A percentile compares a stretch with the other conserved stretches of the same genome.
phyloP scores from a whole-genome alignment of 2,888 invertebrate species.

The Amorpha juglandis region DNA sequence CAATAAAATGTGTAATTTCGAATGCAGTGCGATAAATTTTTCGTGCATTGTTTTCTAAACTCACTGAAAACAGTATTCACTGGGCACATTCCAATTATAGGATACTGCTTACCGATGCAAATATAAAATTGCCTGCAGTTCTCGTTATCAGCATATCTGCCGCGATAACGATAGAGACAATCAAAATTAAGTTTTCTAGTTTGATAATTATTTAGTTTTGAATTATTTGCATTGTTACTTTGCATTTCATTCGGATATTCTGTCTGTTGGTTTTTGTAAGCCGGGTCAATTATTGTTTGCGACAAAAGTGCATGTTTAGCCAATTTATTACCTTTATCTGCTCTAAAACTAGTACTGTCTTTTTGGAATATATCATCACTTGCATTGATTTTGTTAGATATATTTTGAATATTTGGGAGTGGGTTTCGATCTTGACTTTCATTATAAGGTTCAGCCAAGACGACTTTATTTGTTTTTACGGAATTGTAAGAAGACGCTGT shows the following conservation, averaged over 20 bases:
- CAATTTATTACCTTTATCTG: constrained; percentile 1
- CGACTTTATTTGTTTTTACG: background rate
- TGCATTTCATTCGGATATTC: background rate
- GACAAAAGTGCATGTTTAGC: background rate
- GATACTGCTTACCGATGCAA: constrained; percentile 64
- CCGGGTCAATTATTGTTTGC: background rate
- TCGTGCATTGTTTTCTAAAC: constrained; percentile 73
- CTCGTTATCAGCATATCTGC: constrained; percentile 72
- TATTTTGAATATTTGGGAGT: background rate
- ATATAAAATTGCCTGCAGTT: constrained; percentile 82
- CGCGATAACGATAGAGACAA: constrained; percentile 59
- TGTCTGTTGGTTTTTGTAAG: background rate
- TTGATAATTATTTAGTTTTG: background rate
- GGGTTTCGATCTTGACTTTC: background rate
- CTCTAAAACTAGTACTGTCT: background rate
- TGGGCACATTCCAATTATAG: constrained; percentile 66
- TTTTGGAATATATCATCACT: background rate
- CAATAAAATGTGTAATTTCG: constrained; percentile 79
- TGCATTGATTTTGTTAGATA: background rate
- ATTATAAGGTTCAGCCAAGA: background rate
- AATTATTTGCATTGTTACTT: background rate
- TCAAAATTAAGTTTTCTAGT: constrained; percentile 37
- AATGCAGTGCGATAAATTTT: constrained; percentile 74
- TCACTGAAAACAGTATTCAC: constrained; percentile 74
- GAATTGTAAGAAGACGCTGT: too few species aligned